Evolutionary conservation across 2,888 invertebrate species (phyloP).

Genomic region (Diarsia brunnea): DNA sequence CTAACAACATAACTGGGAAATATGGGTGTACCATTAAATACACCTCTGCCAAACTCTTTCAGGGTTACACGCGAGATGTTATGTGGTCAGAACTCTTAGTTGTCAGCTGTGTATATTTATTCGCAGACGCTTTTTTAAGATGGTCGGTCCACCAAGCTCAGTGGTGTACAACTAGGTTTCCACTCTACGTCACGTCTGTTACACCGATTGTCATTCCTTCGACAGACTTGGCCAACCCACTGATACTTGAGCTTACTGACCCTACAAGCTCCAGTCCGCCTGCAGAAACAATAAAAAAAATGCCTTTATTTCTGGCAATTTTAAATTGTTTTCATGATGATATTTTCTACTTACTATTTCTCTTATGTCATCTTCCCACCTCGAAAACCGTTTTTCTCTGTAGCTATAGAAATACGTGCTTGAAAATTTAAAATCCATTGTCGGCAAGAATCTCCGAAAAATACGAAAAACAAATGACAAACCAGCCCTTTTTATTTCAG

Average conservation of each 20-base stretch:
- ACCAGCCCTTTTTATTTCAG: conserved; percentile 24
- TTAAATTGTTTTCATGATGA: too few species aligned
- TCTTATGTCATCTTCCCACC: too few species aligned
- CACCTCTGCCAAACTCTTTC: too few species aligned
- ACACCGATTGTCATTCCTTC: not conserved
- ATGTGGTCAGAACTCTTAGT: not conserved
- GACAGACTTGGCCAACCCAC: not conserved
- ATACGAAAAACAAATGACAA: conserved; percentile 16
- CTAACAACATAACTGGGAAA: too few species aligned
- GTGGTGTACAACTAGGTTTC: not conserved
- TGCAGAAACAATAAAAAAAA: not conserved
- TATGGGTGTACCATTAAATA: too few species aligned
- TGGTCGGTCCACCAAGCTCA: not conserved
- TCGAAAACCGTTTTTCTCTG: not conserved
- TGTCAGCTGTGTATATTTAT: not conserved
- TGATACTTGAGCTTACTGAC: not conserved
- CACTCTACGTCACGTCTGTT: not conserved
- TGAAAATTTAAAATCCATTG: not conserved
- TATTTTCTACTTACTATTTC: too few species aligned
- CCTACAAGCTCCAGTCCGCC: not conserved
- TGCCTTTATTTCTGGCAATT: too few species aligned
- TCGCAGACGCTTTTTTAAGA: not conserved
- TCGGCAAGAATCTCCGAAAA: not conserved
- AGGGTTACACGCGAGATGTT: too few species aligned
- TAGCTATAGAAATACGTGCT: not conserved